These are phyloP conservation scores for Hippocampus mohnikei DNA, from an alignment of 2,113 vertebrate genomes.

Conservation along the genomic window DNA sequence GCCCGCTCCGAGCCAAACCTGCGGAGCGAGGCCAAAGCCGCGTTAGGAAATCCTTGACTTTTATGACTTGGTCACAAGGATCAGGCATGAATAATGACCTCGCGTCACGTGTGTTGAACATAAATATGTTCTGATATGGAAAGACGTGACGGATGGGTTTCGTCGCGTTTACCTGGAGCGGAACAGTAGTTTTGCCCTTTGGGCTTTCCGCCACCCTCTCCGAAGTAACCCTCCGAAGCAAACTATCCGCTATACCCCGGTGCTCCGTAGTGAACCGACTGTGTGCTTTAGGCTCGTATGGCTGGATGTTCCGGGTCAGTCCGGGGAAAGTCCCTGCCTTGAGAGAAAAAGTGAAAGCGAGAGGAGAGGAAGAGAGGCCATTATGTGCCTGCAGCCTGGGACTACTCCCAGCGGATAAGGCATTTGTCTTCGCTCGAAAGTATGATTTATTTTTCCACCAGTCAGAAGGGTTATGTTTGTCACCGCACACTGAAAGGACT, in stretches of 20 bases:
- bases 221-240: constrained; percentile 12
- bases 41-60: constrained; percentile 47
- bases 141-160: constrained; percentile 30
- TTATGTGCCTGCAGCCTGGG: constrained; percentile 64
- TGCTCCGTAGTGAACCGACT: constrained; percentile 12
- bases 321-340: constrained; percentile 61
- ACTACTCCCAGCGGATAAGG: constrained; percentile 67
- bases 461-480: constrained; percentile 71
- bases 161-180: constrained; percentile 24
- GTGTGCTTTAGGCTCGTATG: constrained; percentile 41
- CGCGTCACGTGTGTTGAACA: constrained; percentile 19
- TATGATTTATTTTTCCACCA: constrained; percentile 74
- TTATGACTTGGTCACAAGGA: constrained; percentile 42
- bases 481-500: constrained; percentile 62
- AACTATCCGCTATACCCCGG: constrained; percentile 15
- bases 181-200: constrained; percentile 13
- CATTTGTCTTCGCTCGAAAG: constrained; percentile 74
- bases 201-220: not conserved
- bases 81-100: constrained; percentile 40
- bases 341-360: constrained; percentile 41
- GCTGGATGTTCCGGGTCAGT: constrained; percentile 39
- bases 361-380: constrained; percentile 49
- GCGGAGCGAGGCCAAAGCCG: constrained; percentile 17
- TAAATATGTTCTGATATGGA: constrained; percentile 39
- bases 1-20: constrained; percentile 22